A percentile compares a stretch with the other conserved stretches of the same genome.
phyloP scores from a whole-genome alignment of 2,797 vertebrate genomes.

The Cossypha niveicapilla region DNA sequence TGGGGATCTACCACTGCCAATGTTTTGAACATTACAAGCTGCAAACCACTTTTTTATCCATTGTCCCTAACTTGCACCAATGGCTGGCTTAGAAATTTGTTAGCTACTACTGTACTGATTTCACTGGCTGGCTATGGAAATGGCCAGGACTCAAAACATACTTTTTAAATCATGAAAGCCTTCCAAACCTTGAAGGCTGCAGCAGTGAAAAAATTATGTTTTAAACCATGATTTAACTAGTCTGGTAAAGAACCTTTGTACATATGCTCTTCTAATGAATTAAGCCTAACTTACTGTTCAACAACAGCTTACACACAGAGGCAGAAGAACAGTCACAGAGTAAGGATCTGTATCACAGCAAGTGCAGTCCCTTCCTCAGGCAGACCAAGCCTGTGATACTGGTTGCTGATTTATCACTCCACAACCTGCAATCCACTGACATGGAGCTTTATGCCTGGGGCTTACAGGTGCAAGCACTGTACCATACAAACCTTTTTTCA shows the following conservation, averaged over 20 bases:
- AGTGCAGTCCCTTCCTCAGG: background rate
- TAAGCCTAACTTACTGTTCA: background rate
- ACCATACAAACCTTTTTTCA: background rate
- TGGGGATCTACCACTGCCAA: background rate
- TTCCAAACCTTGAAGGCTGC: background rate
- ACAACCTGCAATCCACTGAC: background rate
- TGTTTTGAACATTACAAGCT: background rate
- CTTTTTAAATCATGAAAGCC: background rate
- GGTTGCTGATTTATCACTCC: background rate
- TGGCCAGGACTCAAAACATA: background rate
- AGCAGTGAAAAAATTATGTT: background rate
- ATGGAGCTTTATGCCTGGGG: background rate
- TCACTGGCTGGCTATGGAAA: background rate
- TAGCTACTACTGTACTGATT: background rate
- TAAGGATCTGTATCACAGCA: background rate
- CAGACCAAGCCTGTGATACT: background rate
- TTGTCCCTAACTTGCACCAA: background rate
- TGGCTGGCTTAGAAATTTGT: background rate
- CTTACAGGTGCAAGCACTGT: constrained; percentile 29
- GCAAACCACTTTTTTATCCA: background rate
- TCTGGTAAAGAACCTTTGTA: background rate
- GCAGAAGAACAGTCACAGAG: background rate
- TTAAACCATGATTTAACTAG: background rate
- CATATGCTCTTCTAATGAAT: background rate
- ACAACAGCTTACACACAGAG: background rate